Base-by-base conservation (phyloP, 2,113 vertebrate genomes). In the Paratilapia polleni region DNA sequence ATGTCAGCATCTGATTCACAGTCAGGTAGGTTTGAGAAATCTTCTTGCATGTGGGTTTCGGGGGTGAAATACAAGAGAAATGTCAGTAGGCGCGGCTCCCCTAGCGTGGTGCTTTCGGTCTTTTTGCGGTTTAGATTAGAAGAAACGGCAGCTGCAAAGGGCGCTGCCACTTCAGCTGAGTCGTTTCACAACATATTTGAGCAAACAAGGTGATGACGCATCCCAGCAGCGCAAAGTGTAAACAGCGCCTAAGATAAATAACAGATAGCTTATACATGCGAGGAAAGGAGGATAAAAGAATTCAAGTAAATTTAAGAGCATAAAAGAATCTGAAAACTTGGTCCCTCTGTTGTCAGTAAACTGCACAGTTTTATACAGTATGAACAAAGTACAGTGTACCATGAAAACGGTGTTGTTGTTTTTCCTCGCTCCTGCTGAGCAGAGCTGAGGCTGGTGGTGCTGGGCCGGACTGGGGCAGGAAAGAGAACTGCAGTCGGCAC, bases 401-500 rank as follows among this genome's bases (percentile, higher is more conserved):
- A 73, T 13, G 11, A 70, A 52, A 52, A 73, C 17, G 10, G 0
- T 56, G 8, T 7, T 70, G 19, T 38, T 36, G 6, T 36, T 8
- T 36, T 8, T 36, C 6, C 4, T 31, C 24, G 2, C 11, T 73
- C 19, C 11, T n/a, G 26, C 52, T 31, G 11, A 54, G 20, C 22
- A 93, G 95, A 94, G 88, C 54, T 96, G 77, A 91, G 93, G 88
- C 86, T 96, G 92, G 94, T 95, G 76, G 87, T 96, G 56, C 79
- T 96, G 79, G 95, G 95, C 61, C 91, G 91, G 58, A 8, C 80
- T 1, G 89, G 87, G 8, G 76, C 93, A 19, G 95, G 92, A 26
- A 91, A 89, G 81, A 92, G 74, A 20, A 63, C 91, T 1, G 85
- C 90, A 3, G 92, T 91, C 13, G 76, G 91, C 90, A 63, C 88